Evolutionary conservation across 2,888 invertebrate species (phyloP), one percentile per base, ranked within the genome.

Genomic region (Eristalis pertinax): DNA sequence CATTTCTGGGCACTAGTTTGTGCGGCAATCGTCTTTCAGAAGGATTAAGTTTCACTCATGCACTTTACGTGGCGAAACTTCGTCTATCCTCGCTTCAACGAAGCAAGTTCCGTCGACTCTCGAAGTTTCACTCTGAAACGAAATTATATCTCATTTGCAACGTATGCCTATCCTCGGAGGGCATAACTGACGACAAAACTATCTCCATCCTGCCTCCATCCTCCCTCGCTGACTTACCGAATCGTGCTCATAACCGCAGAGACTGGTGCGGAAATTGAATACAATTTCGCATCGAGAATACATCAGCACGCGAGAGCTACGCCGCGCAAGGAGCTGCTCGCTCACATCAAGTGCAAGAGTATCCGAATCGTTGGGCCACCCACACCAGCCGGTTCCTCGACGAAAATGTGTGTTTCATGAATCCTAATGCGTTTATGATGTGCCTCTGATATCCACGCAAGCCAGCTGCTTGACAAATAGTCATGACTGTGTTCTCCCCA

Each of bases 391-490:
- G 10, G 29, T 5, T 3, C 4, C 35, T 10, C 58, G 7, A 15
- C 26, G 63, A 63, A 56, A 73, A 73, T 63, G 41, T 65, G 56
- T 74, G 19, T 19, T 69, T 41, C 75, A 19, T 75, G 73, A 63
- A 70, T 78, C 70, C 32, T 72, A 78, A 78, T 65, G 78, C 70
- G 70, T 70, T 78, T 78, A 64, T 64, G 70, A 78, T 78, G 58
- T 64, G 63, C 7, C 58, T 32, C 72, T 64, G 64, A 65, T 78
- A 70, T 78, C 64, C 58, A 50, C 19, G 5, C 8, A 19, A 19
- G 19, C 7, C 19, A 19, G 19, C 50, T 50, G 50, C 19, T 50
- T 8, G 50, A 50, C 19, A 50, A 50, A 19, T 19, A 50, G 50
- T 19, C 50, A 19, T 19, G 19, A 19, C 50, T 50, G 43, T n/a